Conservation (phyloP, 1,140 invertebrate genomes). For the Zaprionus africanus region DNA sequence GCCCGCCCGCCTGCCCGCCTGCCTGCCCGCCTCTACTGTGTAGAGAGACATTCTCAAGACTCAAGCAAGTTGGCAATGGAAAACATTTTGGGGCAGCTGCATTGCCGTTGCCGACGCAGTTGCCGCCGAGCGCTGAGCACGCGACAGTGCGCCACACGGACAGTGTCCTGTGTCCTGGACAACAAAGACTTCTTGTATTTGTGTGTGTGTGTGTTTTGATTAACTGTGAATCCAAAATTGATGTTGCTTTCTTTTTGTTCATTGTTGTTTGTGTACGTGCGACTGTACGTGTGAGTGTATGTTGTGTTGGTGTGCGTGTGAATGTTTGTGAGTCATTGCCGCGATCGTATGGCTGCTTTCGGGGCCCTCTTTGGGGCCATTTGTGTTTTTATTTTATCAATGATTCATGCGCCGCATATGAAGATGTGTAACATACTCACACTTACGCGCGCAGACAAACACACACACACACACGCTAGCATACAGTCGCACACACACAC, state of each 20-base stretch:
- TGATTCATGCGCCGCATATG: slow-evolving; percentile 70
- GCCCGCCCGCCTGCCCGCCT: not conserved
- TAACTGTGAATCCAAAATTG: slow-evolving; percentile 3
- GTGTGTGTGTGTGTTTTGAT: not conserved
- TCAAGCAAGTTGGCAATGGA: slow-evolving; percentile 24
- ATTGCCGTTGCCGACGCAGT: slow-evolving; percentile 4
- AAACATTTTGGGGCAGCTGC: slow-evolving; percentile 12
- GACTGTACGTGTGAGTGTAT: slow-evolving; percentile 11
- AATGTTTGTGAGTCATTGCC: slow-evolving; percentile 39
- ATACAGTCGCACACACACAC: slow-evolving; percentile 20
- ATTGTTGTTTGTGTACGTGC: not conserved
- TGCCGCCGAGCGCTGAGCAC: slow-evolving; percentile 18
- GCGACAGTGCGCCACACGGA: slow-evolving; percentile 19
- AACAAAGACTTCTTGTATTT: not conserved
- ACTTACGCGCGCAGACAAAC: slow-evolving; percentile 23
- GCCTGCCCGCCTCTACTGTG: not conserved
- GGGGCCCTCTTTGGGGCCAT: slow-evolving; percentile 17
- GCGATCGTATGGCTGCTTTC: slow-evolving; percentile 72
- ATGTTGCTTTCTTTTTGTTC: slow-evolving; percentile 1
- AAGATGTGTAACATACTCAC: slow-evolving; percentile 66
- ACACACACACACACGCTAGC: slow-evolving; percentile 30
- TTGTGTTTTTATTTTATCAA: slow-evolving; percentile 73
- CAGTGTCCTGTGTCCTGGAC: slow-evolving; percentile 14
- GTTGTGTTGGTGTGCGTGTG: slow-evolving; percentile 10
- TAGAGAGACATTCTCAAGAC: not conserved